These are phyloP conservation scores for Chrysolophus pictus DNA, from an alignment of 2,797 vertebrate genomes.

Conservation along the genomic window DNA sequence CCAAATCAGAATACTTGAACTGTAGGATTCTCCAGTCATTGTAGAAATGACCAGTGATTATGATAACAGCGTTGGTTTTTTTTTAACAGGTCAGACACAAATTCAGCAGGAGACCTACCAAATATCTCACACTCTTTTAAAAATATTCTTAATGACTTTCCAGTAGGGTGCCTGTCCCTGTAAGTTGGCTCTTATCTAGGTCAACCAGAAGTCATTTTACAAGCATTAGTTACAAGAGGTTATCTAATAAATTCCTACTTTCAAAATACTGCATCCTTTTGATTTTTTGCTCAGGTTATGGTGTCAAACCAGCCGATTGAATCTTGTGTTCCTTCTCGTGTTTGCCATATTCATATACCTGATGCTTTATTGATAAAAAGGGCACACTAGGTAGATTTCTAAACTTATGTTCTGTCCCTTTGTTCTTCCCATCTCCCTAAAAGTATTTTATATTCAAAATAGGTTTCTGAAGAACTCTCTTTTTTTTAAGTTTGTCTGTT, in stretches of 20 bases:
- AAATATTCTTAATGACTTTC: neutral
- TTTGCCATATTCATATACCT: neutral
- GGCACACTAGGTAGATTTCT: neutral
- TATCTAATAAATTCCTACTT: neutral
- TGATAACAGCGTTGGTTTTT: neutral
- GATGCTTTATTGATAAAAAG: neutral
- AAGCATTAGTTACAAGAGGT: neutral
- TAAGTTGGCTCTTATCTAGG: neutral
- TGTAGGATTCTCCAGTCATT: neutral
- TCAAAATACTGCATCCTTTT: neutral
- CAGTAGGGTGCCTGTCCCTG: neutral
- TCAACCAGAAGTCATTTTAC: neutral
- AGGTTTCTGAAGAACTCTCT: neutral
- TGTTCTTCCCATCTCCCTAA: neutral
- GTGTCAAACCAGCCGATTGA: neutral
- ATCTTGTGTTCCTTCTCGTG: neutral
- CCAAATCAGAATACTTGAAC: neutral
- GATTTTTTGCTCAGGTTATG: neutral
- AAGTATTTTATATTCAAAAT: conserved; percentile 21
- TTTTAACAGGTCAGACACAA: neutral
- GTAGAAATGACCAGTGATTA: neutral
- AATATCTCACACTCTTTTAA: neutral
- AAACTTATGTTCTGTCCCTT: neutral
- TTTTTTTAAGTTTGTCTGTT: conserved; percentile 8
- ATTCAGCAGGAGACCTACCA: neutral